Base-by-base conservation (phyloP, 2,797 vertebrate genomes). In the Coilia nasus region DNA sequence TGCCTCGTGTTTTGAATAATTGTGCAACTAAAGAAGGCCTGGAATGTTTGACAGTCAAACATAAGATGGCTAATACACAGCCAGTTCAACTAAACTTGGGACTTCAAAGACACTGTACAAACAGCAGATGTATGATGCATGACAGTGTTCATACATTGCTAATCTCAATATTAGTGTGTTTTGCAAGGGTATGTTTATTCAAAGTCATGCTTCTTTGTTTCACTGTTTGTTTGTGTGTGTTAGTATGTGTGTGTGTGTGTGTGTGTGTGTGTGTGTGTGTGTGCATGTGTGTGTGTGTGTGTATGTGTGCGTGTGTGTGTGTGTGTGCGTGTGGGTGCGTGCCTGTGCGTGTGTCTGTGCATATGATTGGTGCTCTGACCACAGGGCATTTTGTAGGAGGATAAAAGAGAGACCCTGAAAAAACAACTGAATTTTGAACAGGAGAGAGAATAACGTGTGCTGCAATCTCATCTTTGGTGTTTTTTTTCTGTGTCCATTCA, bases 381-480 rank as follows among this genome's bases (percentile, higher is more conserved):
- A 78, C 71, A 78, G 71, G 71, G 31, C 71, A 78, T 78, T 78
- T 21, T 3, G 71, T 78, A 35, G 71, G 17, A 78, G 71, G 71
- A 78, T 78, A 78, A 78, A 78, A 78, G 71, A 78, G 15, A 44
- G 71, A 78, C 35, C 35, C 71, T 21, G 71, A 44, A 31, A 78
- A 78, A 78, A 78, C 71, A 78, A n/a, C n/a, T n/a, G 71, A 78
- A 78, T 78, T 78, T 78, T 78, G 71, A 78, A 78, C 71, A 78
- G 71, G 71, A 44, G 71, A 15, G 17, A 2, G 35, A 78, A 78
- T 78, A 35, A 78, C 19, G 31, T 17, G 35, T 78, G 71, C 35
- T 7, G 71, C 71, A 78, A 17, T 35, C 31, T 78, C 17, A 31
- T 31, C 35, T 21, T 44, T 78, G 71, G 35, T 78, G 71, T 54